Evolutionary conservation across 2,797 vertebrate species (phyloP), one percentile per base, ranked within the genome.

Genomic region (Carduelis carduelis): DNA sequence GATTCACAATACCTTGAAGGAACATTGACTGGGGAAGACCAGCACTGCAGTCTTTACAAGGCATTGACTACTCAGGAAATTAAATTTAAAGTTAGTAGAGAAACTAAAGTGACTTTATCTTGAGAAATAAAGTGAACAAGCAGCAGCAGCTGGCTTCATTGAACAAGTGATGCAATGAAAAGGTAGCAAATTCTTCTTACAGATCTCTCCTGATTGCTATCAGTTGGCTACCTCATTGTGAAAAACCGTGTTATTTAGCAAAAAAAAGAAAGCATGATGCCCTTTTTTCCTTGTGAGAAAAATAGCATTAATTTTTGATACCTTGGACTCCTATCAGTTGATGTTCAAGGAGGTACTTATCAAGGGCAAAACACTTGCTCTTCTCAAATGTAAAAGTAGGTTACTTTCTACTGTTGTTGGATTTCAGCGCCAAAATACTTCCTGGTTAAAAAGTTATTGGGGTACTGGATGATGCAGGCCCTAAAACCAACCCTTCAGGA

Each of bases 71-170:
- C 35, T 74, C 80, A 85, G 82, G 86, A 98, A 94, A 89, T 87
- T 50, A 92, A 96, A 87, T 90, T 86, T 77, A 79, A 87, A 95
- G 89, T 95, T 57, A 87, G 35, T 34, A 82, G 78, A 47, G 66
- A 94, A 53, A 79, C 55, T 65, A 59, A 95, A 77, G 76, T 90
- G 35, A 83, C 80, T 87, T 89, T 87, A 46, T 84, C 92, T 46
- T 78, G 83, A 61, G 82, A 96, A 86, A 85, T 30, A 47, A 87
- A 96, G 35, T 34, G 76, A 95, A 71, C 55, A 83, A 79, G 53
- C 50, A 91, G 52, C 49, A 53, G 43, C 55, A 46, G 37, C 72
- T 55, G 70, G 39, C 15, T 89, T 82, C n/a, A 65, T 55, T 68
- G 80, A 87, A 61, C 76, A 91, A 70, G 43, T 32, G 41, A 61